Evolutionary conservation across 1,140 invertebrate genomes (phyloP).

Genomic region (Charaxes varanes): DNA sequence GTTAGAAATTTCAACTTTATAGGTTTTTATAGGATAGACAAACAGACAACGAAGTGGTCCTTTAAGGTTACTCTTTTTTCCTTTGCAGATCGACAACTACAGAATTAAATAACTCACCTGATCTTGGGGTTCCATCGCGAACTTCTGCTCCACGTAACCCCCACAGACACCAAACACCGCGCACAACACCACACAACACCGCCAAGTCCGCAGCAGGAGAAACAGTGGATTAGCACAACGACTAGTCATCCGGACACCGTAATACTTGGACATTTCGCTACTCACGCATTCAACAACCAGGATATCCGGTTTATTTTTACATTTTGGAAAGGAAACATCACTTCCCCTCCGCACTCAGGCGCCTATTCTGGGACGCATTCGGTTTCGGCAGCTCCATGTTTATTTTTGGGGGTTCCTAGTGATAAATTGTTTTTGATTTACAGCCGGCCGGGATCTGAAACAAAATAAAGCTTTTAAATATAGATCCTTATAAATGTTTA

Average conservation of each 20-base stretch:
- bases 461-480: conserved; percentile 18
- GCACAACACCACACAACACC: conserved; percentile 29
- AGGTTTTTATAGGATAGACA: no score
- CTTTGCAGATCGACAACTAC: no score
- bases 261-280: conserved; percentile 40
- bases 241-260: conserved; percentile 43
- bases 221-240: conserved; percentile 52
- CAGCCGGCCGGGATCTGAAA: conserved; percentile 20
- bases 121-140: conserved; percentile 63
- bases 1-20: no score
- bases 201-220: conserved; percentile 51
- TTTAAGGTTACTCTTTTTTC: no score
- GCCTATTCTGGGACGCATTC: conserved; percentile 29
- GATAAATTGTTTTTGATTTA: background rate
- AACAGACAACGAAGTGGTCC: no score
- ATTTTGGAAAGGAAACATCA: conserved; percentile 35
- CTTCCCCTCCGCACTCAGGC: conserved; percentile 33
- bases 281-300: conserved; percentile 3
- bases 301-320: conserved; percentile 44
- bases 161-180: conserved; percentile 35
- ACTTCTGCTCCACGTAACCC: conserved; percentile 57
- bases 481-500: background rate
- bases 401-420: conserved; percentile 27
- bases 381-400: conserved; percentile 43
- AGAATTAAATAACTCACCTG: conserved; percentile 39